These are phyloP conservation scores for Drosophila punjabiensis DNA, from an alignment of 1,140 invertebrate genomes.

Conservation along the genomic window DNA sequence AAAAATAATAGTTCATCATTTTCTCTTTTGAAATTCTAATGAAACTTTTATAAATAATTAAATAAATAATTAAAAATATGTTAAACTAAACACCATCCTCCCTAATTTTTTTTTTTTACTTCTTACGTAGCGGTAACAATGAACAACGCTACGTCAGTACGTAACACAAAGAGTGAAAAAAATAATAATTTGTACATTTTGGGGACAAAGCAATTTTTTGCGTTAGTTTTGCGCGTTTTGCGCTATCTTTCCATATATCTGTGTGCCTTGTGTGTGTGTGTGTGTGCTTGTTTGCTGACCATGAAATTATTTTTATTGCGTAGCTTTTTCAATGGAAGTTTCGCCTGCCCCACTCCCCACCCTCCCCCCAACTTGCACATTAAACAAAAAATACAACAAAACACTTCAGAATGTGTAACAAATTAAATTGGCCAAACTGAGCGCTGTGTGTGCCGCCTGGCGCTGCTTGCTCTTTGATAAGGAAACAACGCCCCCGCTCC, in stretches of 20 bases:
- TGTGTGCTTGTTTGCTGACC: slow-evolving; percentile 58
- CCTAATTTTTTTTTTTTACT: too few species aligned
- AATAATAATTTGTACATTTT: slow-evolving; percentile 43
- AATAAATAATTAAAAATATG: too few species aligned
- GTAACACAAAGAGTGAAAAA: slow-evolving; percentile 15
- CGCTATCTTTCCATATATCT: slow-evolving; percentile 20
- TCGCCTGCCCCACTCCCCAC: slow-evolving; percentile 7
- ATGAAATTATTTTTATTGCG: slow-evolving; percentile 74
- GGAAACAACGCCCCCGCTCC: neutral
- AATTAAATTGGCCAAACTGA: slow-evolving; percentile 61
- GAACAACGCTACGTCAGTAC: slow-evolving; percentile 3
- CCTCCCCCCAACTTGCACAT: neutral
- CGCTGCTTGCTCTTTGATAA: slow-evolving; percentile 45
- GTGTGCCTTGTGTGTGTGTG: slow-evolving; percentile 21
- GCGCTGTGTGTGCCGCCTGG: slow-evolving; percentile 2
- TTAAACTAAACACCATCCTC: too few species aligned
- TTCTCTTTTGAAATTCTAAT: too few species aligned
- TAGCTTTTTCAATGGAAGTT: slow-evolving; percentile 48
- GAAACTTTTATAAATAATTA: too few species aligned
- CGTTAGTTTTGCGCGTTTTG: slow-evolving; percentile 49
- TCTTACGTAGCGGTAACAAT: slow-evolving; percentile 1
- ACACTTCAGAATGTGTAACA: slow-evolving; percentile 56
- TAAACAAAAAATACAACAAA: neutral
- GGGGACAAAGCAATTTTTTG: slow-evolving; percentile 59
- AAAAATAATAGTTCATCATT: too few species aligned